A percentile compares a stretch with the other conserved stretches of the same genome.
Conservation (phyloP, 2,888 invertebrate genomes). For the Branchinecta sandiegonensis region DNA sequence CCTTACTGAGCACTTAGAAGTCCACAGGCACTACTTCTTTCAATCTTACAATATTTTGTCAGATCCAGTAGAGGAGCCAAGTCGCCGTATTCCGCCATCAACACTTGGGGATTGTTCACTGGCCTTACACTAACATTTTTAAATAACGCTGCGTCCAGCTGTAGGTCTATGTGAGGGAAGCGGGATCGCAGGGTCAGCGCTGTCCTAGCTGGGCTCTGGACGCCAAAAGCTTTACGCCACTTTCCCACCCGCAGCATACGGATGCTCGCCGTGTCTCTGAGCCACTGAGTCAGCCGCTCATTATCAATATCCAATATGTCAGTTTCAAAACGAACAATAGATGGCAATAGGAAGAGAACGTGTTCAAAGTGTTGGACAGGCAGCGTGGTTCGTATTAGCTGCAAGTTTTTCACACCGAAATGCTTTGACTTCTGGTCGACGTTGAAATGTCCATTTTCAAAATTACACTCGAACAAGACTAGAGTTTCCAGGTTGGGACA, state of each 20-base stretch:
- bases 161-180: conserved; percentile 16
- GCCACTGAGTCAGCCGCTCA: conserved; percentile 11
- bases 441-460: conserved; percentile 14
- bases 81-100: conserved; percentile 23
- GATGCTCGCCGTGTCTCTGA: not conserved
- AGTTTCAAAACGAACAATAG: conserved; percentile 21
- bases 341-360: conserved; percentile 19
- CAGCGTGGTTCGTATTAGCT: conserved; percentile 22
- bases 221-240: conserved; percentile 18
- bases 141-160: conserved; percentile 20
- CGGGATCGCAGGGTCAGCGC: conserved; percentile 14
- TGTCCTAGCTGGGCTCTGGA: not conserved
- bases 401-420: conserved; percentile 20
- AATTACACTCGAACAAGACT: conserved; percentile 22
- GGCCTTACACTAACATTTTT: conserved; percentile 16
- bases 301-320: conserved; percentile 20
- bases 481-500: conserved; percentile 22
- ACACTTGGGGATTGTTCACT: conserved; percentile 20
- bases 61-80: conserved; percentile 22
- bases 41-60: not conserved
- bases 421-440: not conserved
- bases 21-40: not conserved
- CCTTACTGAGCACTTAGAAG: too few relatives aligned
- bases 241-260: conserved; percentile 16
- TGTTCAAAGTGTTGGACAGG: conserved; percentile 21